Evolutionary conservation across 2,113 vertebrate species (phyloP).

Genomic region (Psephotus haematonotus): DNA sequence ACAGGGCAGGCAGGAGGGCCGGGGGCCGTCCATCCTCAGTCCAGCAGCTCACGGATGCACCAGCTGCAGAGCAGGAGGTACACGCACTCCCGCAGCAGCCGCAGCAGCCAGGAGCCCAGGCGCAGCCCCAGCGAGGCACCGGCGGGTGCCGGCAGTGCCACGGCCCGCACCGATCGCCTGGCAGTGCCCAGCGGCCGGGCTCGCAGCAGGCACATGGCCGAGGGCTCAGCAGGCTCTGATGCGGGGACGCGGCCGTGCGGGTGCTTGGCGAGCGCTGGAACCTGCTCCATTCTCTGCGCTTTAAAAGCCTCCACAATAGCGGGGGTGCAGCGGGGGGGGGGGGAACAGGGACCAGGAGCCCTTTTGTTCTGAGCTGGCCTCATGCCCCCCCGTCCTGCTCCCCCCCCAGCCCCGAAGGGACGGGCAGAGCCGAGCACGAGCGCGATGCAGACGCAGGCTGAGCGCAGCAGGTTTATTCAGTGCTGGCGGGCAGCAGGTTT

Average conservation of each 20-base stretch:
- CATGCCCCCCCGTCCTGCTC: not conserved
- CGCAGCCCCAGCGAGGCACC: slow-evolving; percentile 71
- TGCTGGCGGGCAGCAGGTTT: not conserved
- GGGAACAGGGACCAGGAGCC: not conserved
- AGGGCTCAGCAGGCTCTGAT: not conserved
- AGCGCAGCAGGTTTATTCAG: slow-evolving; percentile 3
- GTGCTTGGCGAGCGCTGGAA: not conserved
- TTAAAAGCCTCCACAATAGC: not conserved
- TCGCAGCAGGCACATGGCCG: not conserved
- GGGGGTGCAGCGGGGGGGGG: not conserved
- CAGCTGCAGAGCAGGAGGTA: slow-evolving; percentile 92
- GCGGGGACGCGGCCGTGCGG: fast-evolving
- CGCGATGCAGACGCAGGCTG: not conserved
- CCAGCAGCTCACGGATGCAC: slow-evolving; percentile 90
- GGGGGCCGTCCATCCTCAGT: slow-evolving; percentile 54
- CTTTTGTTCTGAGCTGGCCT: not conserved
- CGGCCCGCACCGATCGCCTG: slow-evolving; percentile 42
- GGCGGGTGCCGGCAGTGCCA: slow-evolving; percentile 63
- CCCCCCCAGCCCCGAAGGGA: not conserved
- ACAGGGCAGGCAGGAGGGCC: not conserved
- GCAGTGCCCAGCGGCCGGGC: slow-evolving; percentile 25
- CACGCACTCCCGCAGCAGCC: slow-evolving; percentile 79
- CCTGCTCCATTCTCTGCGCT: slow-evolving; percentile 4
- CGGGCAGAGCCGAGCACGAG: not conserved
- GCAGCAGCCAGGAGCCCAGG: slow-evolving; percentile 72